Base-by-base conservation (phyloP, 2,797 vertebrate species). In the Lateolabrax maculatus region DNA sequence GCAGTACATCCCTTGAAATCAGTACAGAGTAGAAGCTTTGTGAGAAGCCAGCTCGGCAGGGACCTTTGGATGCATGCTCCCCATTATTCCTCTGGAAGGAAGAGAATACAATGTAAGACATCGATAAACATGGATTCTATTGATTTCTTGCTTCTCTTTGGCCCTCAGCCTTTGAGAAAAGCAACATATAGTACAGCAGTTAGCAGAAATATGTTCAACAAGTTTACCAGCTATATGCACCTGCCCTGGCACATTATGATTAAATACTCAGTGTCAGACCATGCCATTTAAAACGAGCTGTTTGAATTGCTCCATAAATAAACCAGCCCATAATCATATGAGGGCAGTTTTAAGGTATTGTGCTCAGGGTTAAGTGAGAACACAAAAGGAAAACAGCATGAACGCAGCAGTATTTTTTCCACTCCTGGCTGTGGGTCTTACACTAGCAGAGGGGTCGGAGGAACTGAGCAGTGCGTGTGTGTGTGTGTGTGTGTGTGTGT, bases 11-110 rank as follows among this genome's bases (percentile, higher is more conserved):
- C 78, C 94, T 96, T 73, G 97, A 96, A 94, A 98, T 91, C 8
- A 96, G 91, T 0, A 96, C 94, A 5, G 96, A 96, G 94, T 98
- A 99, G 90, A 96, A 96, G 67, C 96, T 96, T 72, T 97, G 96
- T 3, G 97, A 97, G 94, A 99, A 99, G 87, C 98, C 98, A 44
- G 97, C 95, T 84, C 92, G 96, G 91, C 98, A 98, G 62, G 93
- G 93, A 90, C 92, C 93, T 88, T 92, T 93, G 88, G 95, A 91
- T 71, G 96, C 95, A 88, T 94, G 95, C 91, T 96, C 96, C 89
- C 95, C 97, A 92, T 93, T 94, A 95, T 88, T 94, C 90, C 86
- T 92, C 95, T 95, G 84, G 36, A 92, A 86, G 68, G 58, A 78
- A 81, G 64, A 87, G 75, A 87, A 87, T 25, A 91, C 60, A 84